Evolutionary conservation across 2,113 vertebrate genomes (phyloP), one percentile per base, ranked within the genome.

Genomic region (Rhadina sibilatrix): DNA sequence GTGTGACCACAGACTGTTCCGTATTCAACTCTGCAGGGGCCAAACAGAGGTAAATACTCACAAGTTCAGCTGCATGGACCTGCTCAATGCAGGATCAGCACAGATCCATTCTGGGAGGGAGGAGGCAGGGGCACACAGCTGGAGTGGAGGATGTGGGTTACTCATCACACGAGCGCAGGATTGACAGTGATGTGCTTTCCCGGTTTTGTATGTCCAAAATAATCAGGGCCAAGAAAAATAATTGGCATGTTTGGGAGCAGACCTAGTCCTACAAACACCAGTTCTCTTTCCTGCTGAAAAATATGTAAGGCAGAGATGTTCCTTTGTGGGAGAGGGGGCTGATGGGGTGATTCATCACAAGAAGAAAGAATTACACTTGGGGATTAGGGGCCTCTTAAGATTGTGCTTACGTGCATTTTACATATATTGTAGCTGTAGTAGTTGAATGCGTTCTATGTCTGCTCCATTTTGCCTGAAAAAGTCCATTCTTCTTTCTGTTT

Each of bases 151-250:
- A 27, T 46, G 10, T 27, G 8, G 4, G 68, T 54, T 86, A 35
- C 56, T n/a, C 22, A 37, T 37, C 57, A 35, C 15, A 25, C 5
- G 2, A 49, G 54, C 0, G 0, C 66, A 52, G 50, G 28, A n/a
- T 22, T 52, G n/a, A 31, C 19, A 42, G 14, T 0, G 0, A 17
- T n/a, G 9, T 0, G 0, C 83, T 78, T 83, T 78, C 50, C 1
- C 1, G 11, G n/a, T 11, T 77, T 75, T 37, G 7, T 35, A 17
- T 28, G 14, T 42, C 50, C 24, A 37, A 17, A 92, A 60, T 57
- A 83, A 69, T 35, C 52, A 63, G 6, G 52, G 17, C 21, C 19
- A 74, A 66, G 69, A 88, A 42, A 89, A 52, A 35, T 1, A 46
- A 30, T 7, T 15, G 42, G 12, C 5, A 2, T 52, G 6, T 77